Evolutionary conservation across 2,888 invertebrate species (phyloP).

Genomic region (Dynastes grantii): DNA sequence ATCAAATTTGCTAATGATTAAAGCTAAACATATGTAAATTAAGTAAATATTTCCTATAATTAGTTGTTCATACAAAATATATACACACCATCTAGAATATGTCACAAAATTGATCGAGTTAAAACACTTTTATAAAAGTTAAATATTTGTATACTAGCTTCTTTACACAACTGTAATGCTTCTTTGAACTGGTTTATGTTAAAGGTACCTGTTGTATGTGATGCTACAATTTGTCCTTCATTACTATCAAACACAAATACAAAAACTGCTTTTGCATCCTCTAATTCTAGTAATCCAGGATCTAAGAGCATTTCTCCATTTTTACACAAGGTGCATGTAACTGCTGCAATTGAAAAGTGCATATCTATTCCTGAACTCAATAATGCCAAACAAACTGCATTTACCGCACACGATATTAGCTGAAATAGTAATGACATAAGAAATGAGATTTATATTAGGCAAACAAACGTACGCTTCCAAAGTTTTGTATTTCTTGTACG

Average conservation of each 20-base stretch:
- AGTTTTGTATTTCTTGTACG: conserved; percentile 90
- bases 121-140: conserved; percentile 79
- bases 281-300: conserved; percentile 67
- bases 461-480: conserved; percentile 78
- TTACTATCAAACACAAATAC: conserved; percentile 84
- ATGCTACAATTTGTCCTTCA: conserved; percentile 74
- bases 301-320: conserved; percentile 72
- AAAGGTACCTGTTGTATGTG: conserved; percentile 82
- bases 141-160: conserved; percentile 81
- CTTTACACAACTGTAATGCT: conserved; percentile 77
- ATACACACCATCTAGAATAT: not conserved
- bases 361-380: conserved; percentile 89
- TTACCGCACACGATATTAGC: conserved; percentile 87
- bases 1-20: too few species aligned
- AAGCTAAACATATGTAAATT: too few species aligned
- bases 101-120: conserved; percentile 32
- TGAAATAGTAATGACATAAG: conserved; percentile 65
- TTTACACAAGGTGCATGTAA: conserved; percentile 80
- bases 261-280: conserved; percentile 76
- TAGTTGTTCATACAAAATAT: too few species aligned
- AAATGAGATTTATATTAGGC: conserved; percentile 7
- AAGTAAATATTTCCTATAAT: too few species aligned
- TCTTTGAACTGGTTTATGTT: conserved; percentile 79
- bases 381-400: conserved; percentile 87
- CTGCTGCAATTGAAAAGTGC: conserved; percentile 86